These are phyloP conservation scores for Pterocles burchelli DNA, from an alignment of 2,113 vertebrate species.

Conservation along the genomic window DNA sequence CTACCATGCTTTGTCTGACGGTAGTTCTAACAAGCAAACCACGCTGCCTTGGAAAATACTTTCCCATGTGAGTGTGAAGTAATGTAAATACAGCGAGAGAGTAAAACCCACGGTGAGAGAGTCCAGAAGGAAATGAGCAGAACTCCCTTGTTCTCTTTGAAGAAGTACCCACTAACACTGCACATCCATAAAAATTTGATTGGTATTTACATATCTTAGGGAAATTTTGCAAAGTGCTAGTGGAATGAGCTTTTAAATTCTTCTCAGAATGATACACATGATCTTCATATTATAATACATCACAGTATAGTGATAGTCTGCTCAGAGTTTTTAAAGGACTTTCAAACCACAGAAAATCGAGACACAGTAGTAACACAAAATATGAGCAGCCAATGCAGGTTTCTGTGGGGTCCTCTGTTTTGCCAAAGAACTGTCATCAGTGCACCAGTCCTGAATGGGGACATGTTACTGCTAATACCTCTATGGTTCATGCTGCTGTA, in stretches of 20 bases:
- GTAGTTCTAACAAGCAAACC: background rate
- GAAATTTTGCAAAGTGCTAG: background rate
- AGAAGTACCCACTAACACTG: background rate
- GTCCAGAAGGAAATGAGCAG: background rate
- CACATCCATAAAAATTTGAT: background rate
- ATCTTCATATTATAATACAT: background rate
- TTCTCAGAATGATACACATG: background rate
- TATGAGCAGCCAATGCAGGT: background rate
- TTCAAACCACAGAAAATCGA: background rate
- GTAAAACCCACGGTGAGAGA: background rate
- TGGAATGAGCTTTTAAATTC: background rate
- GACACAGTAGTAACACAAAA: constrained; percentile 10
- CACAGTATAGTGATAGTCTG: background rate
- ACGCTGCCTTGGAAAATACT: background rate
- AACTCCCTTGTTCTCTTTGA: background rate
- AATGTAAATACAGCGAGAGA: background rate
- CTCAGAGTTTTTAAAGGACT: constrained; percentile 13
- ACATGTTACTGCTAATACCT: constrained; percentile 53
- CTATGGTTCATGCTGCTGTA: constrained; percentile 43
- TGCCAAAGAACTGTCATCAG: constrained; percentile 75
- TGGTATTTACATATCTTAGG: background rate
- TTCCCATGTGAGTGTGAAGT: background rate
- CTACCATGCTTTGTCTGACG: background rate
- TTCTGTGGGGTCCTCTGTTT: constrained; percentile 67
- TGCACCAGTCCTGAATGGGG: constrained; percentile 19